Base-by-base conservation (phyloP, 2,888 invertebrate species). In the Parnassius apollo region DNA sequence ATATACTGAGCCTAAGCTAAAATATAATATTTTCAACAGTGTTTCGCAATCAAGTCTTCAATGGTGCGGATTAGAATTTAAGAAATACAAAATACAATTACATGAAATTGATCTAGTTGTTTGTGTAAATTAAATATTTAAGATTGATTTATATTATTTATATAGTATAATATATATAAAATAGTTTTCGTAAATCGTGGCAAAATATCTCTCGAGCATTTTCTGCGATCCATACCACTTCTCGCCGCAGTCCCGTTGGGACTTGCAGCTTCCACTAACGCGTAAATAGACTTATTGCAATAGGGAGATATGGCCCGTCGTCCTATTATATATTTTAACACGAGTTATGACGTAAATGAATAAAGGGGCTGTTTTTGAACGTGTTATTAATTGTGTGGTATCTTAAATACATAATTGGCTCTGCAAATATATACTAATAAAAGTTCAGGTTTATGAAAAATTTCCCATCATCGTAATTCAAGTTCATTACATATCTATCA, bases 241-340 rank as follows among this genome's bases (percentile, higher is more conserved):
- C 81, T 75, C 74, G 75, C 70, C 70, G 70, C 70, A 68, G 68
- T 70, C 69, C 83, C 76, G 69, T 45, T 49, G 82, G 77, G 81
- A 73, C 73, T 72, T 70, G 71, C 75, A 74, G 80, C 74, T 79
- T 73, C 73, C 70, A 75, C 75, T 73, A 77, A 82, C 73, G 77
- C 77, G 77, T 81, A 81, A 82, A 82, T 80, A 74, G 76, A 80
- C 74, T 80, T 82, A 80, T 79, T 77, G 76, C 75, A 76, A 77
- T 69, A 71, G 74, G 73, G 66, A 70, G 67, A 70, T 72, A 76
- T 75, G 70, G 72, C 70, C 71, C 72, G 75, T 76, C 68, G 65
- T 66, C 64, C 65, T 72, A 75, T 77, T 75, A 78, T n/a, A 76
- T 79, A 75, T 76, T 75, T 73, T 74, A 82, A 73, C 72, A 70